phyloP scores from a whole-genome alignment of 2,113 vertebrate genomes.

The Lonchura striata region DNA sequence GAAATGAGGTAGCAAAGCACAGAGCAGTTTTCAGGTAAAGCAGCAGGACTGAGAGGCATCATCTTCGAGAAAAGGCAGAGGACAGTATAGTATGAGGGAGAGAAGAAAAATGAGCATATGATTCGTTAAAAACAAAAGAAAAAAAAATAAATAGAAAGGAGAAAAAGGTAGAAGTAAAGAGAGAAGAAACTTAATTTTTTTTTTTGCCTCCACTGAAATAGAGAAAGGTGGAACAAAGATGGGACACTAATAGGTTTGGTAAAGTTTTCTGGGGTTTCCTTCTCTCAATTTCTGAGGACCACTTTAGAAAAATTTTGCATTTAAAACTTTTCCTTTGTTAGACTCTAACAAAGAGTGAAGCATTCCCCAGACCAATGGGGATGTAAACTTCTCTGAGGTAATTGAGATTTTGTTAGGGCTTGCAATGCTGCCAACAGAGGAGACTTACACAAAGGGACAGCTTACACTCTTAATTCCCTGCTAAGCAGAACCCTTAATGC shows the following conservation, averaged over 20 bases:
- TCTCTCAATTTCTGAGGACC: neutral
- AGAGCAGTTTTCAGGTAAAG: neutral
- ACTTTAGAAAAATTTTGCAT: neutral
- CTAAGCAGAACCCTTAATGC: constrained; percentile 40
- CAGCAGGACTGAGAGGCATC: neutral
- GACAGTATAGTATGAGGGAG: neutral
- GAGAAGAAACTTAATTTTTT: neutral
- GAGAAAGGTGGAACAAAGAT: neutral
- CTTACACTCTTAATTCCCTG: constrained; percentile 34
- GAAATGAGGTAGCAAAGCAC: neutral
- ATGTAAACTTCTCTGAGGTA: neutral
- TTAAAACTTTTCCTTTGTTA: neutral
- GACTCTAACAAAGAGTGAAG: neutral
- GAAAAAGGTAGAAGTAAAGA: neutral
- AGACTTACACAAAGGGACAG: constrained; percentile 29
- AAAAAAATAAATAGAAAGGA: neutral
- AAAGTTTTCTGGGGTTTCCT: neutral
- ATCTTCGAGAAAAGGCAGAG: neutral
- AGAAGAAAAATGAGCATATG: neutral
- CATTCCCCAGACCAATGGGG: neutral
- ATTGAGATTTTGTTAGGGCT: constrained; percentile 36
- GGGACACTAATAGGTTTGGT: accelerated
- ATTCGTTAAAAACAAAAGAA: neutral
- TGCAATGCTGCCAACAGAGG: constrained; percentile 33
- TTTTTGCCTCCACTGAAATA: neutral